phyloP scores from a whole-genome alignment of 2,888 invertebrate genomes.

The Apodemia zela region DNA sequence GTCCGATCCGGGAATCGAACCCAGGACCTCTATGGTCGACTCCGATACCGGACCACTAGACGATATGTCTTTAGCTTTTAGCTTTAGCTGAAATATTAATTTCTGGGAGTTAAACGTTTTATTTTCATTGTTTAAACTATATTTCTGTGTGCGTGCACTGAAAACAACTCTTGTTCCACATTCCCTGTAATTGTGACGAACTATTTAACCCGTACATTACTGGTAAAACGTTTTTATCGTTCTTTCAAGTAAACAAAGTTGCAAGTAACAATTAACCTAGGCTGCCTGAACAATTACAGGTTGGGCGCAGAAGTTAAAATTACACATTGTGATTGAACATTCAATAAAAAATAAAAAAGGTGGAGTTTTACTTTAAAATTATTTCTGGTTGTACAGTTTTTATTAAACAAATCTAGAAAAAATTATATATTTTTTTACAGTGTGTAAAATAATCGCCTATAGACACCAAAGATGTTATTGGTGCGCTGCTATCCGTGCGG shows the following conservation, averaged over 20 bases:
- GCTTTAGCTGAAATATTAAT: too few relatives aligned
- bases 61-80: too few relatives aligned
- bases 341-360: background rate
- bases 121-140: background rate
- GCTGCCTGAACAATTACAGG: slow-evolving; percentile 32
- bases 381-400: background rate
- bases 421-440: too few relatives aligned
- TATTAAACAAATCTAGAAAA: too few relatives aligned
- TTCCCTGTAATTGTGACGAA: slow-evolving; percentile 6
- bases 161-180: background rate
- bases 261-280: slow-evolving; percentile 32
- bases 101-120: background rate
- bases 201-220: slow-evolving; percentile 14
- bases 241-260: slow-evolving; percentile 31
- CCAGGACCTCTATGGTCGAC: too few relatives aligned
- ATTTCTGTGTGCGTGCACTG: background rate
- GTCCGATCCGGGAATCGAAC: too few relatives aligned
- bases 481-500: too few relatives aligned
- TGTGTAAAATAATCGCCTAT: too few relatives aligned
- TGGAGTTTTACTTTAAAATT: background rate
- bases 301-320: slow-evolving; percentile 27
- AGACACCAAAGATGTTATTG: too few relatives aligned
- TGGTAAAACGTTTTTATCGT: background rate
- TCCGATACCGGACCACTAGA: too few relatives aligned
- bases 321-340: background rate